Evolutionary conservation across 2,113 vertebrate species (phyloP), one percentile per base, ranked within the genome.

Genomic region (Barbus barbus): DNA sequence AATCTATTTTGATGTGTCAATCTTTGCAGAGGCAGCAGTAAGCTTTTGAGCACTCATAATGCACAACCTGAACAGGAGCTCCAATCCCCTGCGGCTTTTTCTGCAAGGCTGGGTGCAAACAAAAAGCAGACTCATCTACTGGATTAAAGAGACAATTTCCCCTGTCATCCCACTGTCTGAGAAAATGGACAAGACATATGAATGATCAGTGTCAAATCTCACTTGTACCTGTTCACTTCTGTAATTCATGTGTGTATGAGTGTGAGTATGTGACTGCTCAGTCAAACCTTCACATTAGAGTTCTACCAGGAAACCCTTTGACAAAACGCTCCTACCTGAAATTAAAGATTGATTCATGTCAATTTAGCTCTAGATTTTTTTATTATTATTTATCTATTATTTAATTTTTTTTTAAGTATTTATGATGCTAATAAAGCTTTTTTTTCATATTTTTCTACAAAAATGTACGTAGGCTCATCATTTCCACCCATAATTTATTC

Each of bases 31-130:
- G 81, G 80, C 16, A 58, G 78, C 41, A 51, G 86, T 81, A 79
- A 74, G 79, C 80, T 82, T 89, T 74, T 87, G 85, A 91, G 87
- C 22, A 69, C 80, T 88, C 88, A 88, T 89, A 91, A 92, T 92
- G 85, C 88, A 85, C 78, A 87, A 88, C 86, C 90, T 85, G 87
- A 81, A 84, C 89, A 81, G 48, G 83, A 74, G 85, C 89, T 73
- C 83, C 31, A 88, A 87, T 90, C 91, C 91, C 91, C 92, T 81
- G 92, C 67, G 89, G 92, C 89, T 92, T 78, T 51, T 94, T 94
- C 93, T 93, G 93, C 93, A 94, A 93, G 93, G 93, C 92, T 94
- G 91, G 90, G 86, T 79, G 83, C 92, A 92, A 93, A 94, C 92
- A 94, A 94, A 93, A 90, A 93, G 90, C 87, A 81, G 74, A 77